These are phyloP conservation scores for Drosophila kanapiae DNA, from an alignment of 1,140 invertebrate species.

Conservation along the genomic window DNA sequence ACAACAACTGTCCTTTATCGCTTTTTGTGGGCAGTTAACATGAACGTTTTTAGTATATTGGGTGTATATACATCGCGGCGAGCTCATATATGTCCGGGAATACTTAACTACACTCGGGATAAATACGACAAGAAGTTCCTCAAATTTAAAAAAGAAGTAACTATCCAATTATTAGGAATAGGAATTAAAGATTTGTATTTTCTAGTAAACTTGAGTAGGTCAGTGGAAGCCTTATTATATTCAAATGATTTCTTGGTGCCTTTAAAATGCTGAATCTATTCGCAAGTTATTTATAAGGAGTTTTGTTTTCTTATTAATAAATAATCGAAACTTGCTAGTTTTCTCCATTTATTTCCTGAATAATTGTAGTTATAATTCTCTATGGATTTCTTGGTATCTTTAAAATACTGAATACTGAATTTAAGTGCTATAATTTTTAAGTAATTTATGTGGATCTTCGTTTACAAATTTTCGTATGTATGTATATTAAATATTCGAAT, in stretches of 20 bases:
- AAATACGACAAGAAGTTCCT: neutral
- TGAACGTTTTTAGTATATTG: slow-evolving; percentile 55
- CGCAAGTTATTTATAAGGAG: neutral
- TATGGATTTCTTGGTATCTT: neutral
- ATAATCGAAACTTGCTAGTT: no score
- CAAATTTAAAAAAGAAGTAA: neutral
- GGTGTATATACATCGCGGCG: slow-evolving; percentile 20
- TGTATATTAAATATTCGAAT: neutral
- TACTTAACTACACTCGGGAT: slow-evolving; percentile 4
- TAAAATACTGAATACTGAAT: no score
- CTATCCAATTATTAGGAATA: neutral
- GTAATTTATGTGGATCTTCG: neutral
- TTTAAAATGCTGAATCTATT: neutral
- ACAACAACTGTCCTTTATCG: slow-evolving; percentile 77
- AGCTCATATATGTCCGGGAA: slow-evolving; percentile 26
- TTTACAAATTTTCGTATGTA: neutral
- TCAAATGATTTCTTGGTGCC: neutral
- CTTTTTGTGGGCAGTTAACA: slow-evolving; percentile 81
- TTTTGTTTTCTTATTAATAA: no score
- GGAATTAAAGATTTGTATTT: neutral
- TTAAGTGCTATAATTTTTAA: neutral
- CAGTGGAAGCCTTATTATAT: neutral
- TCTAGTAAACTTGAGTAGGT: neutral
- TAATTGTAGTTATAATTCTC: neutral
- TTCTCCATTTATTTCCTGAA: no score